Conservation (phyloP, 2,113 vertebrate species). For the Tinamus guttatus region DNA sequence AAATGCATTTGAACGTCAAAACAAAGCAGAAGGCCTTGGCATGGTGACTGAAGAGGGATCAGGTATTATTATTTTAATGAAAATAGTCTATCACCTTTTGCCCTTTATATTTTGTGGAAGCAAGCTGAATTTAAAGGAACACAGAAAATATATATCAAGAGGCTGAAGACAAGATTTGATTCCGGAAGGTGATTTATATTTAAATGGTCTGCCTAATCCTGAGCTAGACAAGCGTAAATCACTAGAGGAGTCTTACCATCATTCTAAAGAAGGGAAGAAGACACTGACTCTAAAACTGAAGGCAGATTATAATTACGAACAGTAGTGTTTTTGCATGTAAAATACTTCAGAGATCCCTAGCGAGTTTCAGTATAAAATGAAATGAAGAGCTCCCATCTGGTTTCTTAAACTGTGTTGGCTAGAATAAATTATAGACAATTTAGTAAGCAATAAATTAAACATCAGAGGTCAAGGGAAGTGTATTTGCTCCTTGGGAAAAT, state of each 20-base stretch:
- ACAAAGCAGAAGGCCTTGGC: slow-evolving; percentile 96
- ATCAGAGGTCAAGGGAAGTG: not conserved
- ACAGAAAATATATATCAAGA: not conserved
- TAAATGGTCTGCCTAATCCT: not conserved
- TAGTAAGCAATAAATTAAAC: not conserved
- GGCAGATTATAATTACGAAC: not conserved
- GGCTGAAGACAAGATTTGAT: not conserved
- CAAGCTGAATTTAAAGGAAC: not conserved
- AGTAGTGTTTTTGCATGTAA: not conserved
- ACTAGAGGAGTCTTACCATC: not conserved
- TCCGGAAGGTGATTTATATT: not conserved
- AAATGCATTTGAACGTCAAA: slow-evolving; percentile 96
- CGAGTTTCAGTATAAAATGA: not conserved
- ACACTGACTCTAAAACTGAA: not conserved
- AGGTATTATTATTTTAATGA: slow-evolving; percentile 78
- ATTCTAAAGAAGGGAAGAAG: not conserved
- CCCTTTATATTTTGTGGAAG: not conserved
- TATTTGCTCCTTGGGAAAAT: not conserved
- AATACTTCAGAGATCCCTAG: not conserved
- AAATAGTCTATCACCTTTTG: not conserved
- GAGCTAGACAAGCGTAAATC: not conserved
- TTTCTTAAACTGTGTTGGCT: not conserved
- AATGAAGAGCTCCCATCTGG: not conserved
- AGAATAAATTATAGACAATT: not conserved
- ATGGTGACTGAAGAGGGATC: slow-evolving; percentile 98